Conservation (phyloP, 2,888 invertebrate species). For the Ennomos erosarius region DNA sequence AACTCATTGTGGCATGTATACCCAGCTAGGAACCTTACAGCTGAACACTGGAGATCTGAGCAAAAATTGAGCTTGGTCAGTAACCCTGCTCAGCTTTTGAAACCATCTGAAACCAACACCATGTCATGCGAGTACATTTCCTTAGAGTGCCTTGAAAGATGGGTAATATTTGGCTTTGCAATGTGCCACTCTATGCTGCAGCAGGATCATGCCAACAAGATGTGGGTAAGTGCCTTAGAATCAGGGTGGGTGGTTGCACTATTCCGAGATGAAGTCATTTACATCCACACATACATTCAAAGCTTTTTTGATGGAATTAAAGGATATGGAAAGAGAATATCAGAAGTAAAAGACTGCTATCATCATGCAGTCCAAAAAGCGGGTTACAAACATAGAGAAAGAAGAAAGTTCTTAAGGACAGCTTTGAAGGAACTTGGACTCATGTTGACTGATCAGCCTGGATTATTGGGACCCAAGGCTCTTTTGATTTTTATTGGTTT, state of each 20-base stretch:
- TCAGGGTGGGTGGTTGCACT: conserved; percentile 97
- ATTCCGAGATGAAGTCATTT: conserved; percentile 98
- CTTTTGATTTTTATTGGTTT: conserved; percentile 98
- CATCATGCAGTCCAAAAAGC: conserved; percentile 96
- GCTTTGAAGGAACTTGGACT: conserved; percentile 97
- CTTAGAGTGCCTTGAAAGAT: conserved; percentile 97
- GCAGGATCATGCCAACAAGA: conserved; percentile 92
- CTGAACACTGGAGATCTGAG: conserved; percentile 97
- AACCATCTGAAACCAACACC: conserved; percentile 97
- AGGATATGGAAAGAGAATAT: conserved; percentile 95
- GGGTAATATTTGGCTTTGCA: conserved; percentile 98
- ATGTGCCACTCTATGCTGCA: conserved; percentile 95
- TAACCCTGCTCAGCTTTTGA: conserved; percentile 96
- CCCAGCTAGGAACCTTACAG: conserved; percentile 94
- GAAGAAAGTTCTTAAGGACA: conserved; percentile 97
- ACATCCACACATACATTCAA: conserved; percentile 97
- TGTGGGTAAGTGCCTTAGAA: conserved; percentile 97
- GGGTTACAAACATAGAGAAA: conserved; percentile 96
- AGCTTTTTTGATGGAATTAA: conserved; percentile 97
- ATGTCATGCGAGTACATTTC: conserved; percentile 99
- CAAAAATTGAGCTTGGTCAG: conserved; percentile 97
- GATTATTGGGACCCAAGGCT: conserved; percentile 98
- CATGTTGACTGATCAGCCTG: conserved; percentile 98
- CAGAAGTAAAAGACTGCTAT: conserved; percentile 98
- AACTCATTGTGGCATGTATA: conserved; percentile 95